A percentile compares a stretch with the other conserved stretches of the same genome.
Evolutionary conservation across 2,797 vertebrate genomes (phyloP).

Genomic region (Kryptolebias ocellatus): DNA sequence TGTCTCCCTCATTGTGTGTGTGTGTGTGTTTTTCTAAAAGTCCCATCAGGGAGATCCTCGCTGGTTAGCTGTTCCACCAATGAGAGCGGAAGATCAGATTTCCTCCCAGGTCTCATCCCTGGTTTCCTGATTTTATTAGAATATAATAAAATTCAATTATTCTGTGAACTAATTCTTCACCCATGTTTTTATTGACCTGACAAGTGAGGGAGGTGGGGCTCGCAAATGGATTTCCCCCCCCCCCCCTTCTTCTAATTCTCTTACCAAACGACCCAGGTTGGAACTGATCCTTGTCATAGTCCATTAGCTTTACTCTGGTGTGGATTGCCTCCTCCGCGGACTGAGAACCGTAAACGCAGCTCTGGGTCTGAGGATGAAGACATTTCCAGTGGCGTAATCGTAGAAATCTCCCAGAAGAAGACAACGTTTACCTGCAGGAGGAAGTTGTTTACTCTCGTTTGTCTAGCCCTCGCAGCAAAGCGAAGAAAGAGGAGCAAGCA

Average conservation of each 20-base stretch:
- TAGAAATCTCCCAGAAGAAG: constrained; percentile 16
- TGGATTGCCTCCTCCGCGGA: constrained; percentile 43
- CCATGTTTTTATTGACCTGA: constrained; percentile 35
- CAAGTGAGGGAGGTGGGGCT: not conserved
- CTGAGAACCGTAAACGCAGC: constrained; percentile 41
- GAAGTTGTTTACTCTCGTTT: constrained; percentile 17
- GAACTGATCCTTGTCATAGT: constrained; percentile 62
- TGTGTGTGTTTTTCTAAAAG: constrained; percentile 28
- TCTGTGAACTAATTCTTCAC: constrained; percentile 4
- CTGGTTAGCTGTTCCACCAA: constrained; percentile 38
- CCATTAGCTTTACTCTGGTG: constrained; percentile 60
- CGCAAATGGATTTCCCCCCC: constrained; percentile 57
- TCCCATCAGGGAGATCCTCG: constrained; percentile 32
- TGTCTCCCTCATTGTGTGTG: not conserved
- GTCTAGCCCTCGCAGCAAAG: constrained; percentile 25
- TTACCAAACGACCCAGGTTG: constrained; percentile 61
- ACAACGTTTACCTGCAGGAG: not conserved
- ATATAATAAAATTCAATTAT: not conserved
- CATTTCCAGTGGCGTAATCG: constrained; percentile 28
- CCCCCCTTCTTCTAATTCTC: constrained; percentile 56
- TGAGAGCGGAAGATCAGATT: constrained; percentile 36
- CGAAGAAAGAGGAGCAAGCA: constrained; percentile 6
- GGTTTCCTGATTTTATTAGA: not conserved
- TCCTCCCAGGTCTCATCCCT: constrained; percentile 3
- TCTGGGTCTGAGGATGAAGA: constrained; percentile 25